Base-by-base conservation (phyloP, 2,113 vertebrate genomes). In the Phodopus roborovskii region DNA sequence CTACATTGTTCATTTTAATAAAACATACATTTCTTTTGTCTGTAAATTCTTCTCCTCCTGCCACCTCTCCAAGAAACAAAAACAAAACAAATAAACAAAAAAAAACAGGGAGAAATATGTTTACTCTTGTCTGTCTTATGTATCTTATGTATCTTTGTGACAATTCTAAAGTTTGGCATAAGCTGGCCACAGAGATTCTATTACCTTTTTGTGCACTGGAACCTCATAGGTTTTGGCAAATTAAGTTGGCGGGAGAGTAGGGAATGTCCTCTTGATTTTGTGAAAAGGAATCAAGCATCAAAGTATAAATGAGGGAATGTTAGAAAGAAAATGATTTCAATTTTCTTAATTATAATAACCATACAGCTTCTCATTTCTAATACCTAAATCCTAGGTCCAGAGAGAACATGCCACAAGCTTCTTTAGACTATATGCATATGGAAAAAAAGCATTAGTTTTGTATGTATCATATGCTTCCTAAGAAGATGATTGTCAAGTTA, bases 281-380 rank as follows among this genome's bases (percentile, higher is more conserved):
- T 28, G 17, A 39, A 64, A 83, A 58, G 42, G 19, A 20, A 64
- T 70, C n/a, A 50, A 64, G 62, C 16, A 89, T 16, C 10, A 42
- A 85, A 5, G 42, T 70, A 17, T 58, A 64, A 95, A 88, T 12
- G 33, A 36, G 48, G 91, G 11, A 12, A 42, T 50, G 3, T 83
- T 30, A n/a, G 22, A 79, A 92, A 74, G 28, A 78, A 85, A 45
- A 45, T 4, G 5, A 39, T 94, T 79, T 45, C 13, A 33, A 4
- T 79, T 83, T 95, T 16, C 8, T 74, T 90, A 92, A n/a, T 66
- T 81, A 50, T 10, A 79, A 26, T 60, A 89, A 88, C 3, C 66
- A 83, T 70, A 71, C 2, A 5, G 1, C 82, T 50, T 58, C 42
- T 90, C 30, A 91, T 56, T 78, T 66, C 22, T 88, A 62, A 92